Base-by-base conservation (phyloP, 2,113 vertebrate genomes). In the Blennius ocellaris region DNA sequence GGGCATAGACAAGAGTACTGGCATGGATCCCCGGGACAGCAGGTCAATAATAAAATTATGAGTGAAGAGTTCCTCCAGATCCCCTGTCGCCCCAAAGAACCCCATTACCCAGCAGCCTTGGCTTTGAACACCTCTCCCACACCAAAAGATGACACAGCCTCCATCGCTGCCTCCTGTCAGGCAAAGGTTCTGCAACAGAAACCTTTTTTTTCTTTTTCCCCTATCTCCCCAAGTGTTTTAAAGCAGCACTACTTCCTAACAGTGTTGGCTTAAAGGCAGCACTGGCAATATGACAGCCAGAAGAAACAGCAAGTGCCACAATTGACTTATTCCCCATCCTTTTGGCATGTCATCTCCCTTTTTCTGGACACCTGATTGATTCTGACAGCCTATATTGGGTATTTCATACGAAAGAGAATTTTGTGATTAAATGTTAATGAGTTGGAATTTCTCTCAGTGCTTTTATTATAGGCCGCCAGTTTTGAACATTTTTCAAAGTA, bases 401-500 rank as follows among this genome's bases (percentile, higher is more conserved):
- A 88, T 94, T 94, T 96, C 94, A 94, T 95, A 96, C 96, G 94
- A 97, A 96, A 96, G 94, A 94, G 92, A 93, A 93, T 96, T 96
- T 94, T 92, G 91, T 88, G 88, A 97, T 96, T 93, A 96, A 97
- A 96, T 95, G 87, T 96, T 97, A 96, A 96, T 96, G 94, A 96
- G 94, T 94, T 94, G 90, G 94, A 95, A 95, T 95, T 96, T 93
- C 93, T 95, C 91, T 94, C 93, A 90, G 91, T 93, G 95, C 93
- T 96, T 95, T 96, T 95, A 95, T 95, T 96, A 95, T 95, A 89
- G 95, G 93, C 95, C 93, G 90, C 94, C 94, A 95, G 94, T 96
- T 94, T 96, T 96, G 94, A 95, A 95, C 94, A 95, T 96, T 96
- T 96, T 97, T 97, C 95, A 96, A 95, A 96, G 94, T 91, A 94